A percentile compares a stretch with the other conserved stretches of the same genome.
Conservation (phyloP, 2,888 invertebrate species). For the Nemotelus nigrinus region DNA sequence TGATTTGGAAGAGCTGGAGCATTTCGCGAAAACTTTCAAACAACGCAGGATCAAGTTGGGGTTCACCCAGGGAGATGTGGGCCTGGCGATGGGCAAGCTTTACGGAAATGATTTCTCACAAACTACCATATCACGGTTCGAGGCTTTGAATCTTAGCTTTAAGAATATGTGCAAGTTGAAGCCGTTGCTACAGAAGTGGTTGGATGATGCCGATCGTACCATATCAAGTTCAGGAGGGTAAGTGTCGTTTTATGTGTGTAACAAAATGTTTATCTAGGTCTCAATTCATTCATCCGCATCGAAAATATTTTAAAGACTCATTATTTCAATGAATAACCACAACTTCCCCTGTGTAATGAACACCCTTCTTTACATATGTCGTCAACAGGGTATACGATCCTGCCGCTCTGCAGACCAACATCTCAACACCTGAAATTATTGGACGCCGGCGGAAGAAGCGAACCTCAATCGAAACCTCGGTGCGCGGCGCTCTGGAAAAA, state of each 20-base stretch:
- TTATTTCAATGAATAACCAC: neutral
- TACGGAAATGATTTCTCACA: slow-evolving; percentile 99
- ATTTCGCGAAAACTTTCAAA: slow-evolving; percentile 98
- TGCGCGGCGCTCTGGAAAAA: slow-evolving; percentile 94
- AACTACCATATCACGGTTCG: slow-evolving; percentile 98
- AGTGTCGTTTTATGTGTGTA: slow-evolving; percentile 50
- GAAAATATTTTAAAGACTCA: no score
- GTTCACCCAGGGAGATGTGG: slow-evolving; percentile 99
- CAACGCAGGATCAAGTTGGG: slow-evolving; percentile 97
- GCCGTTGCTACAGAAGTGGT: slow-evolving; percentile 96
- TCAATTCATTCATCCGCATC: no score
- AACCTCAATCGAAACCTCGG: slow-evolving; percentile 94
- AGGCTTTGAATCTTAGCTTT: slow-evolving; percentile 97
- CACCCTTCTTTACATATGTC: neutral
- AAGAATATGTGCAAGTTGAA: slow-evolving; percentile 99
- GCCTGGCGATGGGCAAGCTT: slow-evolving; percentile 97
- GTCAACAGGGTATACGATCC: slow-evolving; percentile 61
- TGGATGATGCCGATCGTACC: slow-evolving; percentile 92
- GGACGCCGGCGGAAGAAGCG: slow-evolving; percentile 95
- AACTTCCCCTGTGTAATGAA: neutral
- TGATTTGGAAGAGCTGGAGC: slow-evolving; percentile 96
- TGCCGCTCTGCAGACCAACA: slow-evolving; percentile 72
- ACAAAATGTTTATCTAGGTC: no score
- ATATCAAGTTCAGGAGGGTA: slow-evolving; percentile 75
- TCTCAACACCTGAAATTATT: slow-evolving; percentile 87